Base-by-base conservation (phyloP, 2,888 invertebrate genomes). In the Amiota mariae region DNA sequence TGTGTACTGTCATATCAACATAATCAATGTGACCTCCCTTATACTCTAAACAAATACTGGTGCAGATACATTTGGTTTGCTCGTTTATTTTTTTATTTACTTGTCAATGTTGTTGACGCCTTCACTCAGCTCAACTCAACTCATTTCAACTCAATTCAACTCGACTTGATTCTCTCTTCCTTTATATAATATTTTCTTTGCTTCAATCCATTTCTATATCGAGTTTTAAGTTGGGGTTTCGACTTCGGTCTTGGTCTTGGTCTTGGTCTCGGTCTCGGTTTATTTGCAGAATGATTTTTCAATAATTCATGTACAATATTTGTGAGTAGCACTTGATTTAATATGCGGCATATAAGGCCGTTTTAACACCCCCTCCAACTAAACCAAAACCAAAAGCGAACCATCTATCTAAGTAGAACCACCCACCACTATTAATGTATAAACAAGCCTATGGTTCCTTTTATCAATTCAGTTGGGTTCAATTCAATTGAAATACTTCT, bases 201-300 rank as follows among this genome's bases (percentile, higher is more conserved):
- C 24, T 24, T 24, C 24, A 24, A 36, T 36, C 2, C 36, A 36
- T 36, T 36, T 36, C 36, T 36, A 36, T 36, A 36, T 36, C 8
- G 6, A 36, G 36, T 36, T 6, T 36, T 36, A 36, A 36, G 36
- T 36, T 36, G 36, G 36, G 36, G 36, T 36, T 36, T 36, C 6
- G 36, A 0, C 8, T 6, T 36, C 6, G 36, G 36, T 36, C 36
- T 36, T 6, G 36, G n/a, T n/a, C n/a, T n/a, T n/a, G n/a, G n/a
- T n/a, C n/a, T n/a, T n/a, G 24, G n/a, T 24, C 24, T 24, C 51
- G 18, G 67, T 11, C 51, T 73, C 72, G 79, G 82, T 81, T 81
- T 85, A 85, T 85, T 85, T 85, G 86, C 85, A 78, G 86, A 82
- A 85, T 85, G 84, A 85, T 85, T 85, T 85, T 85, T 85, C 85